Conservation (phyloP, 2,113 vertebrate species). For the Heloderma charlesbogerti region DNA sequence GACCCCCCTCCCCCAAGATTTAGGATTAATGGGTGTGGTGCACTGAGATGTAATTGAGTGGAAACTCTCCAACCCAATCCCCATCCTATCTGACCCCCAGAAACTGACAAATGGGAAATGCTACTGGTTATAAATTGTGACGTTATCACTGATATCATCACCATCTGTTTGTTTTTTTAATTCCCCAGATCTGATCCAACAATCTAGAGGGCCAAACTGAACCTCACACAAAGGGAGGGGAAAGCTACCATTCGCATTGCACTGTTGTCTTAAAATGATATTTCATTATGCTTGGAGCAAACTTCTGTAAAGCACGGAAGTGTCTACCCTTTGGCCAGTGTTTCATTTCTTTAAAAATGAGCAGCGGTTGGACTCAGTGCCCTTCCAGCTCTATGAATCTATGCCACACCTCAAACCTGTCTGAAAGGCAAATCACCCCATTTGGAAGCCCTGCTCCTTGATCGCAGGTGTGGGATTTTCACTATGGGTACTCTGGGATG, state of each 20-base stretch:
- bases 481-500: not conserved
- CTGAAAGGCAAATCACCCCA: not conserved
- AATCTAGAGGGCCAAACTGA: not conserved
- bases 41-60: not conserved
- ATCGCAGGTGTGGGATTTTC: not conserved
- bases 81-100: not conserved
- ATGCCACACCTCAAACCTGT: not conserved
- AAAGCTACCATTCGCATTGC: not conserved
- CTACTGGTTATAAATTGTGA: not conserved
- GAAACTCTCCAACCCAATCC: not conserved
- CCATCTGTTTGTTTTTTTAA: not conserved
- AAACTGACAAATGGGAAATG: conserved; percentile 2
- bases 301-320: not conserved
- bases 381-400: no score
- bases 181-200: not conserved
- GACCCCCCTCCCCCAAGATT: not conserved
- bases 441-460: not conserved
- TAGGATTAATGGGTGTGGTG: not conserved
- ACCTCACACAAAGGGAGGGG: not conserved
- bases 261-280: not conserved
- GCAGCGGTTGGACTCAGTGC: no score
- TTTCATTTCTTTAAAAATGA: not conserved
- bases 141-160: not conserved
- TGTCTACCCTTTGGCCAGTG: not conserved
- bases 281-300: no score